Conservation (phyloP, 2,888 invertebrate species). For the Axea sp. region DNA sequence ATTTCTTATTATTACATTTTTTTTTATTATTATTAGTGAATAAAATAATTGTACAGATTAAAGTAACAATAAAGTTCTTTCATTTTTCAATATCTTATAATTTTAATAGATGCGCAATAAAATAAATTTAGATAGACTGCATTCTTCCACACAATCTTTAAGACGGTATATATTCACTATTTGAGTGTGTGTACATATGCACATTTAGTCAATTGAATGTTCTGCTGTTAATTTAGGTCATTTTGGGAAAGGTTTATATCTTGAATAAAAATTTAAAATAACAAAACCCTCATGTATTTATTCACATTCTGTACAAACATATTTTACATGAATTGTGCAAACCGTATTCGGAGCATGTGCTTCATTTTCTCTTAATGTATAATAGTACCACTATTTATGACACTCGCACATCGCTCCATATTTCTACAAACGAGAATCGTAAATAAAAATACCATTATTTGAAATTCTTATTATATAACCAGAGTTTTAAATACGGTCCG, state of each 20-base stretch:
- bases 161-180: too few relatives aligned
- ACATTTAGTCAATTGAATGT: too few relatives aligned
- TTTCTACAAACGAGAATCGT: conserved; percentile 41
- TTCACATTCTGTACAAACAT: conserved; percentile 79
- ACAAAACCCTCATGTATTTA: conserved; percentile 77
- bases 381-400: conserved; percentile 36
- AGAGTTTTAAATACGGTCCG: conserved; percentile 32
- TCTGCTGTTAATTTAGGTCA: too few relatives aligned
- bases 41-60: too few relatives aligned
- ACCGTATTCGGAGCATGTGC: conserved; percentile 57
- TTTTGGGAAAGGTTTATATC: neutral
- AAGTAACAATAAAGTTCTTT: too few relatives aligned
- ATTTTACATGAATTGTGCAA: conserved; percentile 76
- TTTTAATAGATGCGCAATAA: too few relatives aligned
- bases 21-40: too few relatives aligned
- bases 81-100: too few relatives aligned
- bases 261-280: conserved; percentile 2
- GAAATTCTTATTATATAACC: conserved; percentile 26
- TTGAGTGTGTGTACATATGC: too few relatives aligned
- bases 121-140: too few relatives aligned
- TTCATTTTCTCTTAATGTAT: conserved; percentile 34
- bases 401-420: conserved; percentile 17
- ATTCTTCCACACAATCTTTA: too few relatives aligned
- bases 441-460: conserved; percentile 33
- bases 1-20: too few relatives aligned